phyloP scores from a whole-genome alignment of 1,140 invertebrate genomes.

The Drosophila pruinosa region DNA sequence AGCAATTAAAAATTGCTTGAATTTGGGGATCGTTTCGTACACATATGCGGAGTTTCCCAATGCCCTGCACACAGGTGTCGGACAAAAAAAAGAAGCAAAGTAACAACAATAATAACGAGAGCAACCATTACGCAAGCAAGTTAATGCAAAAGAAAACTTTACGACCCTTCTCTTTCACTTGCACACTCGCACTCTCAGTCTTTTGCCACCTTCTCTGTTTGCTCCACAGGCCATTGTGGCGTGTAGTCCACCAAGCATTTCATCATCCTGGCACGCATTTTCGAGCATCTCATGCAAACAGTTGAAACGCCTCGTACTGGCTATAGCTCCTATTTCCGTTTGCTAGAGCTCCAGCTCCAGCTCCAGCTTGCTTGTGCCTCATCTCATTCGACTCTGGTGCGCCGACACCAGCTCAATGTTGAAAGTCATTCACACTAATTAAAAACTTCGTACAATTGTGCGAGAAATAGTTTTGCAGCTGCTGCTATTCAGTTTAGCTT shows the following conservation, averaged over 20 bases:
- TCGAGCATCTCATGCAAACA: conserved; percentile 67
- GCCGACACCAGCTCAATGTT: conserved; percentile 60
- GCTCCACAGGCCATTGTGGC: background rate
- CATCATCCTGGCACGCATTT: conserved; percentile 57
- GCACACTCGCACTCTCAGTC: background rate
- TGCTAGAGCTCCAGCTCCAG: background rate
- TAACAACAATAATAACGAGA: conserved; percentile 12
- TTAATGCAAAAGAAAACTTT: conserved; percentile 61
- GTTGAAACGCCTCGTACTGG: conserved; percentile 22
- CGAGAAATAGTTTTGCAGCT: conserved; percentile 78
- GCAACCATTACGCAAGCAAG: conserved; percentile 11
- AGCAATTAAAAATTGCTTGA: background rate
- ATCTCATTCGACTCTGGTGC: conserved; percentile 25
- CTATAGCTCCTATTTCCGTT: background rate
- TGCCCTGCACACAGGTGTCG: conserved; percentile 34
- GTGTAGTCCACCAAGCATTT: conserved; percentile 18
- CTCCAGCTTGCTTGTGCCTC: conserved; percentile 13
- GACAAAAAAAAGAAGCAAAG: conserved; percentile 12
- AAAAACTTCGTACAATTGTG: conserved; percentile 82
- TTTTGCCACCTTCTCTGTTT: background rate
- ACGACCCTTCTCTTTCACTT: conserved; percentile 18
- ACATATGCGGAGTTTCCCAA: conserved; percentile 20
- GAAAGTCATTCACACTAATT: conserved; percentile 82
- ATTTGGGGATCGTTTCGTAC: background rate
- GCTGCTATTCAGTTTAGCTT: conserved; percentile 54